These are phyloP conservation scores for Furnarius figulus DNA, from an alignment of 2,113 vertebrate species.

Conservation along the genomic window DNA sequence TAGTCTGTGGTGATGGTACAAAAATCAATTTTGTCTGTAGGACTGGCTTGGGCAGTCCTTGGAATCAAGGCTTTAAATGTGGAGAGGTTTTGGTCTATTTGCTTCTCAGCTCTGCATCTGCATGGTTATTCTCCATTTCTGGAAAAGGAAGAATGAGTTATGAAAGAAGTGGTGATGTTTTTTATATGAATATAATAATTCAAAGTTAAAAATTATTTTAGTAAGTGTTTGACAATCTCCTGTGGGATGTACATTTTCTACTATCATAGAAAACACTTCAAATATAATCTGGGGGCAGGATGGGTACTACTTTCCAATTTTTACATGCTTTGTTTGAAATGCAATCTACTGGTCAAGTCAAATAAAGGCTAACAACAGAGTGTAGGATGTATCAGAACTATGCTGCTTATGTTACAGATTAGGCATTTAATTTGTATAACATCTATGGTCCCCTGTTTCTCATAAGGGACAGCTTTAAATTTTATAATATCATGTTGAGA, in stretches of 20 bases:
- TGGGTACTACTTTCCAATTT: background rate
- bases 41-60: background rate
- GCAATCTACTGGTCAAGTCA: background rate
- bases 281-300: background rate
- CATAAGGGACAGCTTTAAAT: background rate
- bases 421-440: background rate
- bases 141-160: background rate
- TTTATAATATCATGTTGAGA: background rate
- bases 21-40: slow-evolving; percentile 14
- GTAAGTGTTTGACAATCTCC: background rate
- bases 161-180: background rate
- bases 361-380: background rate
- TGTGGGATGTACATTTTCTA: background rate
- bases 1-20: background rate
- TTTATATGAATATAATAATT: background rate
- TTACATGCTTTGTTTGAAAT: background rate
- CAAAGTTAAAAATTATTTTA: background rate
- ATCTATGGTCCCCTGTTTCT: background rate
- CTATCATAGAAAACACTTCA: background rate
- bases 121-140: background rate
- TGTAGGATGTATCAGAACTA: background rate
- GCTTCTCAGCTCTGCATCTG: background rate
- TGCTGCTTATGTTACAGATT: background rate
- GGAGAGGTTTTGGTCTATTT: background rate
- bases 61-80: background rate